These are phyloP conservation scores for Lepidocolaptes lacrymiger DNA, from an alignment of 2,797 vertebrate species.

Conservation along the genomic window DNA sequence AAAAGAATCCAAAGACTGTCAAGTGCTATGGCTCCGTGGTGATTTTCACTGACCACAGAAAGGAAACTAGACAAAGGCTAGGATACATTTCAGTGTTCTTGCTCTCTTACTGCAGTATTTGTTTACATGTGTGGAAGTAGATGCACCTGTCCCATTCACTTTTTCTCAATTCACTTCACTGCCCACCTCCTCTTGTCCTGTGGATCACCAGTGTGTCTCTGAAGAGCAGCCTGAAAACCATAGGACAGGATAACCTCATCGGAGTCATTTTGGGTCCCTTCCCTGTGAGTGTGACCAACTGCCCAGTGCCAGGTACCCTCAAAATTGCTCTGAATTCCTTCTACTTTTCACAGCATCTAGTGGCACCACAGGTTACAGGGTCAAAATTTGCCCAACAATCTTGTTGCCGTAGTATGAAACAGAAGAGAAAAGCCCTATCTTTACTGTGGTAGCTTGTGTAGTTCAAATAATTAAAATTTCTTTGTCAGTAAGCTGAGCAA, in stretches of 20 bases:
- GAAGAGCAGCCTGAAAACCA: neutral
- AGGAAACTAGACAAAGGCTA: neutral
- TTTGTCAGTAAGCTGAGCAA: neutral
- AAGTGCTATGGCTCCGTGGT: fast-evolving
- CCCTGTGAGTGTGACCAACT: neutral
- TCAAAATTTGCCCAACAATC: neutral
- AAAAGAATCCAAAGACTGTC: neutral
- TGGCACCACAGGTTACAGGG: neutral
- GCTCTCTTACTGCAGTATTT: neutral
- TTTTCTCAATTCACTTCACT: neutral
- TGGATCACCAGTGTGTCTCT: fast-evolving
- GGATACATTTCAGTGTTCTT: neutral
- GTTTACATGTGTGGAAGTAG: neutral
- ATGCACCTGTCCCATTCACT: neutral
- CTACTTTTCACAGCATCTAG: neutral
- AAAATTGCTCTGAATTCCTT: neutral
- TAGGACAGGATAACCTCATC: neutral
- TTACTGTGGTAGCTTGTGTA: neutral
- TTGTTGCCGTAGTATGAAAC: neutral
- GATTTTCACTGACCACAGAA: neutral
- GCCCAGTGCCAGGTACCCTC: neutral
- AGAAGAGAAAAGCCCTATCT: neutral
- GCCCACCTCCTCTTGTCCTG: neutral
- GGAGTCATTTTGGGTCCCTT: neutral
- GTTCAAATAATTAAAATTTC: neutral